Conservation (phyloP, 2,113 vertebrate species). For the Ceratotherium simum region DNA sequence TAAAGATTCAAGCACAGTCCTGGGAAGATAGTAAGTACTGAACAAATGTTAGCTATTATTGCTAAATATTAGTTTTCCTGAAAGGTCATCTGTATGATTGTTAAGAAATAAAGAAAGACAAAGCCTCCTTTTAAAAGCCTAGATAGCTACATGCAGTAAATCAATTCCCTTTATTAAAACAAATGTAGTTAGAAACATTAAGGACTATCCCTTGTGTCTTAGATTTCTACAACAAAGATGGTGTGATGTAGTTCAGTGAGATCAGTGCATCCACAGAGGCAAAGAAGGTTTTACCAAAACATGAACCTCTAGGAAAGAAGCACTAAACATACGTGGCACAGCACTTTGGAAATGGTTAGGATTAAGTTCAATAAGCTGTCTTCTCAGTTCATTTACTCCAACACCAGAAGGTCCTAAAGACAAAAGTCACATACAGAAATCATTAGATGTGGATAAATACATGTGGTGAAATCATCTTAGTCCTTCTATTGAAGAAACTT, state of each 20-base stretch:
- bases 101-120: slow-evolving; percentile 6
- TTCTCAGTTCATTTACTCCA: slow-evolving; percentile 95
- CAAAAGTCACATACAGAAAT: background rate
- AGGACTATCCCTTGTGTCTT: background rate
- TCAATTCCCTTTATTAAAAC: slow-evolving; percentile 2
- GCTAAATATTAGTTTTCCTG: background rate
- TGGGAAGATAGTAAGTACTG: background rate
- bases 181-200: background rate
- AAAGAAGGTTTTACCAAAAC: slow-evolving; percentile 26
- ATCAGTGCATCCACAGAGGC: background rate
- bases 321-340: slow-evolving; percentile 91
- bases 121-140: slow-evolving; percentile 29
- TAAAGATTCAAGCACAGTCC: background rate
- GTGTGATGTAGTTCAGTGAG: background rate
- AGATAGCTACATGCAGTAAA: background rate
- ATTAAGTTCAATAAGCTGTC: slow-evolving; percentile 91
- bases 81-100: background rate
- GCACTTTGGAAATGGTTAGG: slow-evolving; percentile 92
- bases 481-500: background rate
- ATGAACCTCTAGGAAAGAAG: slow-evolving; percentile 4
- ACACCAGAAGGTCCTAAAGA: slow-evolving; percentile 94
- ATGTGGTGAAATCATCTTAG: background rate
- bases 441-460: background rate
- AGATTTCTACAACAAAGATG: background rate
- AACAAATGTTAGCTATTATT: background rate